Percentiles rank a stretch among this genome's conserved stretches.
Evolutionary conservation across 2,113 vertebrate genomes (phyloP).

Genomic region (Malurus alboscapulatus): DNA sequence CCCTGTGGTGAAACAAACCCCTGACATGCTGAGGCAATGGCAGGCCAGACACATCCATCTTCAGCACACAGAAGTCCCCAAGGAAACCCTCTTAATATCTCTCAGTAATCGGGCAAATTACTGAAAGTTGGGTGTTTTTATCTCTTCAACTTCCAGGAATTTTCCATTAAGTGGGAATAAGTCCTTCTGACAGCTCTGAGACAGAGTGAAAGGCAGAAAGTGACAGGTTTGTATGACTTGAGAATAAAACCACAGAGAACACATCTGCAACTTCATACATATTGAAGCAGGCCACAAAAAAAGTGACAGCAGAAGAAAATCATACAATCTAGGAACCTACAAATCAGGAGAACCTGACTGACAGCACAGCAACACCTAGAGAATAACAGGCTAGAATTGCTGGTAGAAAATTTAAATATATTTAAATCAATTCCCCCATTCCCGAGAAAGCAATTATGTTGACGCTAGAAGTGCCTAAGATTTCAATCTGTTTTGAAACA

Average conservation of each 20-base stretch:
- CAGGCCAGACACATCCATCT: too few species aligned
- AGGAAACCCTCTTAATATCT: neutral
- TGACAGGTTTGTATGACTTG: neutral
- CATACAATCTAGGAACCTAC: neutral
- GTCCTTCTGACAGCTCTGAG: neutral
- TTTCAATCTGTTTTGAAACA: slow-evolving; percentile 39
- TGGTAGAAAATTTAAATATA: neutral
- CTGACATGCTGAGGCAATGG: neutral
- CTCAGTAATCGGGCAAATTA: neutral
- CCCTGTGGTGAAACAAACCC: neutral
- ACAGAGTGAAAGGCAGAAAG: neutral
- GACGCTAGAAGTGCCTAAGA: neutral
- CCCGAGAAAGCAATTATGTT: neutral
- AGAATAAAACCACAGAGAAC: neutral
- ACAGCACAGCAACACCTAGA: slow-evolving; percentile 1
- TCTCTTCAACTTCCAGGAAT: neutral
- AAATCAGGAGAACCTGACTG: neutral
- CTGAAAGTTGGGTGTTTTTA: neutral
- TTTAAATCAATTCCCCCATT: slow-evolving; percentile 28
- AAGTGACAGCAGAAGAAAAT: neutral
- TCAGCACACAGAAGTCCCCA: rapidly evolving
- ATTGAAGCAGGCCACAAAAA: neutral
- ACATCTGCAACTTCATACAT: neutral
- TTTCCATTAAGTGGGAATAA: neutral
- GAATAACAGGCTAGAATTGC: neutral